Conservation (phyloP, 2,888 invertebrate genomes). For the Stenolophus ochropezus region DNA sequence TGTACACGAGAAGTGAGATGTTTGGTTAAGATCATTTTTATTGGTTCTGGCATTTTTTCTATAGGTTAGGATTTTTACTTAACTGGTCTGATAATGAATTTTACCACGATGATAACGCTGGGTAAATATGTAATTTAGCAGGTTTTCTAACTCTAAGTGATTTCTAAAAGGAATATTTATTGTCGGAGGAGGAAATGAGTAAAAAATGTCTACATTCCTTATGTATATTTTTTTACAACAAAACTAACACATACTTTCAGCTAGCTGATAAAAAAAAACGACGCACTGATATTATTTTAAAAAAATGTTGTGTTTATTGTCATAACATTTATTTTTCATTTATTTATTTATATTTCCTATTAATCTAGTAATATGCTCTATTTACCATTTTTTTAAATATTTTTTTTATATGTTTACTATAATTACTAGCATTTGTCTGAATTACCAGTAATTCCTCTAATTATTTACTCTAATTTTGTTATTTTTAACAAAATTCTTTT, state of each 20-base stretch:
- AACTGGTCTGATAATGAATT: constrained; percentile 17
- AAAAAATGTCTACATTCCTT: not conserved
- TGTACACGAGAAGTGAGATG: not conserved
- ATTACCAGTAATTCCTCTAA: no score
- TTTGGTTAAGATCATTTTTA: constrained; percentile 31
- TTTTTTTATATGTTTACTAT: no score
- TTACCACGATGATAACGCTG: constrained; percentile 33
- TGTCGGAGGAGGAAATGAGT: not conserved
- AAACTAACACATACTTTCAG: not conserved
- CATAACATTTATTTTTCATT: no score
- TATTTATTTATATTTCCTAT: no score
- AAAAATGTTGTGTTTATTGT: no score
- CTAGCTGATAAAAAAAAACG: not conserved
- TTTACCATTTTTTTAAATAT: no score
- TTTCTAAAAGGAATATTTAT: not conserved
- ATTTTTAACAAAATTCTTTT: no score
- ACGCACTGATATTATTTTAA: no score
- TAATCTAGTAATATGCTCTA: no score
- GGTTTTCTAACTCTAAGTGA: not conserved
- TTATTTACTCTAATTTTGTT: no score
- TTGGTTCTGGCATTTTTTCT: not conserved
- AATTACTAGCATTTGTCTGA: no score
- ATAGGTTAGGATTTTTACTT: not conserved
- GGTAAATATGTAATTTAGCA: constrained; percentile 31
- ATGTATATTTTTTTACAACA: not conserved